A percentile compares a stretch with the other conserved stretches of the same genome.
phyloP scores from a whole-genome alignment of 2,797 vertebrate genomes.

The Schizopygopsis pylzovi region DNA sequence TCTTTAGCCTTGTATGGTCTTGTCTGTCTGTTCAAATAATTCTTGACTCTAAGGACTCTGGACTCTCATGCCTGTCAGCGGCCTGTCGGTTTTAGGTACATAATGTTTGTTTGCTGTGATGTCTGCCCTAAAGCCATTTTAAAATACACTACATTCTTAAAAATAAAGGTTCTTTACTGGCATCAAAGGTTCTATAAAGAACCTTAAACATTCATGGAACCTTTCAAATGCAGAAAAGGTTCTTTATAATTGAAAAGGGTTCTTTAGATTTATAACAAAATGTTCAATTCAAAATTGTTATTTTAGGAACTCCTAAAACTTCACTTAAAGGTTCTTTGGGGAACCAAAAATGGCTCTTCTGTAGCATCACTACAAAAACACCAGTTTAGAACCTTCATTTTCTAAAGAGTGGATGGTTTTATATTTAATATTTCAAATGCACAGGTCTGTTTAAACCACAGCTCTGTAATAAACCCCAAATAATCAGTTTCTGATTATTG shows the following conservation, averaged over 20 bases:
- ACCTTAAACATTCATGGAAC: too few relatives aligned
- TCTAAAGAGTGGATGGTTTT: not conserved
- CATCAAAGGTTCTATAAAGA: too few relatives aligned
- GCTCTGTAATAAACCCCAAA: not conserved
- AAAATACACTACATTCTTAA: not conserved
- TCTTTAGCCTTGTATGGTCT: constrained; percentile 28
- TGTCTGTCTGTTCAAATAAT: constrained; percentile 26
- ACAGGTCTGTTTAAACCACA: not conserved
- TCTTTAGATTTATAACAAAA: too few relatives aligned
- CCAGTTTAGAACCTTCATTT: too few relatives aligned
- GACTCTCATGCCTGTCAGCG: not conserved
- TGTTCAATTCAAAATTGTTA: too few relatives aligned
- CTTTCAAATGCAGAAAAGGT: too few relatives aligned
- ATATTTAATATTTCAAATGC: not conserved
- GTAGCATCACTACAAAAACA: too few relatives aligned
- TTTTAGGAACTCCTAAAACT: too few relatives aligned
- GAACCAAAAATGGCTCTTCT: too few relatives aligned
- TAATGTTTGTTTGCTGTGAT: not conserved
- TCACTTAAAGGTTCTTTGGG: too few relatives aligned
- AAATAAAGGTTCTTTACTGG: too few relatives aligned
- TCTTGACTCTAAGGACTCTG: not conserved
- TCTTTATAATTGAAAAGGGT: too few relatives aligned
- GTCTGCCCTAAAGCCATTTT: not conserved
- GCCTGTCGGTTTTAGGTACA: not conserved
- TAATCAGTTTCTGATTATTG: not conserved